Percentiles rank a stretch among this genome's conserved stretches.
phyloP scores from a whole-genome alignment of 2,888 invertebrate species.

The Lumbricus terrestris region DNA sequence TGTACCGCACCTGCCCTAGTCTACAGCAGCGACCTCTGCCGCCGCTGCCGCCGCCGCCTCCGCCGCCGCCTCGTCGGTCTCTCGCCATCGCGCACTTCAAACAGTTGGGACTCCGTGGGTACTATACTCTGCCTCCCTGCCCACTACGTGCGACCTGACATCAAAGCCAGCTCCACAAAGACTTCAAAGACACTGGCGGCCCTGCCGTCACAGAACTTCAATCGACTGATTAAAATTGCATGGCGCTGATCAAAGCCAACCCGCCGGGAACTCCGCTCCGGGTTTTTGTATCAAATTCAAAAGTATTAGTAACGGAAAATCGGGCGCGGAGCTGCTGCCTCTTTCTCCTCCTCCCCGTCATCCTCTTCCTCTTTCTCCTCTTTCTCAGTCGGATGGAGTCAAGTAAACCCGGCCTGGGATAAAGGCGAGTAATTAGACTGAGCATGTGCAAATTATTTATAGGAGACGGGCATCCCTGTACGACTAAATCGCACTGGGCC shows the following conservation, averaged over 20 bases:
- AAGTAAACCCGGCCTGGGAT: not conserved
- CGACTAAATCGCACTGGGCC: not conserved
- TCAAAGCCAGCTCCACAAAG: not conserved
- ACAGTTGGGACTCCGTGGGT: not conserved
- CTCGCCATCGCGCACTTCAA: not conserved
- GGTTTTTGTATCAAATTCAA: constrained; percentile 18
- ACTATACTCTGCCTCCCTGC: not conserved
- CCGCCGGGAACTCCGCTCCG: constrained; percentile 5
- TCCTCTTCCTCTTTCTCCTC: too few species aligned
- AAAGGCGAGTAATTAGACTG: constrained; percentile 3
- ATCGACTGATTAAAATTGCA: constrained; percentile 19
- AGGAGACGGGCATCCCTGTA: not conserved
- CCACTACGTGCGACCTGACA: not conserved
- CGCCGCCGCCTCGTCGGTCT: not conserved
- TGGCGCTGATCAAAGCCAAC: constrained; percentile 10
- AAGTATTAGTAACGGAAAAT: constrained; percentile 15
- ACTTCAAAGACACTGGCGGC: constrained; percentile 7
- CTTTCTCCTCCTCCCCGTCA: too few species aligned
- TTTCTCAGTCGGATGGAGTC: not conserved
- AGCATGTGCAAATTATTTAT: constrained; percentile 3
- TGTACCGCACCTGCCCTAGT: not conserved
- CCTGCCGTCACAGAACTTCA: constrained; percentile 6
- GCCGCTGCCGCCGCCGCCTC: too few species aligned
- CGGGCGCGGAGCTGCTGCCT: not conserved
- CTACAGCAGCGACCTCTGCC: not conserved